Percentiles rank a stretch among this genome's conserved stretches.
phyloP scores from a whole-genome alignment of 2,797 vertebrate genomes.

The Philypnodon macrostomus region DNA sequence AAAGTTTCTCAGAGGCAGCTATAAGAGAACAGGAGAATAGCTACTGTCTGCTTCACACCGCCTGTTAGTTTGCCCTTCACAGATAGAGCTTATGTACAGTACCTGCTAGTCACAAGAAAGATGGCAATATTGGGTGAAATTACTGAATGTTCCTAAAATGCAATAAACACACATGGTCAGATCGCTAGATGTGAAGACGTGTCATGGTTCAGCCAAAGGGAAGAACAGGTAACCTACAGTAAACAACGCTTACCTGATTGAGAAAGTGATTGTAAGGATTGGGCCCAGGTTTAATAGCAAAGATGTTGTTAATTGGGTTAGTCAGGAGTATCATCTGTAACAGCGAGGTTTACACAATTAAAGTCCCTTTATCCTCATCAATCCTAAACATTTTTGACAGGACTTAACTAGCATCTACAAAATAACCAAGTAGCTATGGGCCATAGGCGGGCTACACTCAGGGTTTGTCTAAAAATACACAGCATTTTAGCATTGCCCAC shows the following conservation, averaged over 20 bases:
- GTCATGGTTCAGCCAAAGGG: slow-evolving; percentile 27
- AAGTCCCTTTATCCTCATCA: too few species aligned
- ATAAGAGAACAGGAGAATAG: slow-evolving; percentile 33
- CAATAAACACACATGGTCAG: too few species aligned
- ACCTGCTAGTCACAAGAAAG: too few species aligned
- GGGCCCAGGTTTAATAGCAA: not conserved
- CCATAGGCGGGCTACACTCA: too few species aligned
- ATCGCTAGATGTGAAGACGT: slow-evolving; percentile 52
- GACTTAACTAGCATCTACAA: too few species aligned
- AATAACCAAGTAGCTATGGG: too few species aligned
- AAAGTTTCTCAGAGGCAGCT: slow-evolving; percentile 51
- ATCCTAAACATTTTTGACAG: too few species aligned
- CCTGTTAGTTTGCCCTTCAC: slow-evolving; percentile 41
- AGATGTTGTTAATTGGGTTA: not conserved
- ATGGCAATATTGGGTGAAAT: slow-evolving; percentile 45
- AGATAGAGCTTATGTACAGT: slow-evolving; percentile 38
- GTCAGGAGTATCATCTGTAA: not conserved
- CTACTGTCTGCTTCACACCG: slow-evolving; percentile 50
- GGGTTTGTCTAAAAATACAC: too few species aligned
- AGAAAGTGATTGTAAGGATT: not conserved
- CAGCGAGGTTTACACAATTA: not conserved
- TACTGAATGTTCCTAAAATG: too few species aligned
- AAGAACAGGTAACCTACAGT: too few species aligned
- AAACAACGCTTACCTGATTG: too few species aligned
- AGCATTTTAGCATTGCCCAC: too few species aligned